Conservation (phyloP, 1,140 invertebrate genomes). For the Papilio helenus region DNA sequence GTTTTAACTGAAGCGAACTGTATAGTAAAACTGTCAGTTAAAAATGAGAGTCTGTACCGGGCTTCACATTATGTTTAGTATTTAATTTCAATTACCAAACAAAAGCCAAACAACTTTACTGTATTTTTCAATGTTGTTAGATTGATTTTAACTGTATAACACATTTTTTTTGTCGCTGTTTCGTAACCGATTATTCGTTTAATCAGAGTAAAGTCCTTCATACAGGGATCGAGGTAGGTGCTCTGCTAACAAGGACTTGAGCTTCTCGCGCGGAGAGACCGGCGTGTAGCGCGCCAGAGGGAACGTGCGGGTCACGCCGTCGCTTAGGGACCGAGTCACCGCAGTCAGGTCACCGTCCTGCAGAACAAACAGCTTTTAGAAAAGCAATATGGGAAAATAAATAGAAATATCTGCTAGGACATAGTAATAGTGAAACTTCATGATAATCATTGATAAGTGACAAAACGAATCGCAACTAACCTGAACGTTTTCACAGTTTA, state of each 20-base stretch:
- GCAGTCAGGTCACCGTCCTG: constrained; percentile 88
- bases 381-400: too few species aligned
- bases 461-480: too few species aligned
- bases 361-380: constrained; percentile 15
- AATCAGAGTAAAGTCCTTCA: constrained; percentile 86
- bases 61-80: too few species aligned
- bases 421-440: too few species aligned
- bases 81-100: background rate
- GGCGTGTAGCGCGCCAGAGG: constrained; percentile 91
- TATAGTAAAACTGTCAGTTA: too few species aligned
- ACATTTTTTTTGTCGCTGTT: background rate
- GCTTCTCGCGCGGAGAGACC: constrained; percentile 88
- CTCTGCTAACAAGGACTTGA: constrained; percentile 90
- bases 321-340: constrained; percentile 87
- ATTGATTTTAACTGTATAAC: background rate
- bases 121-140: background rate
- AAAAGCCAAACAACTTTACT: background rate
- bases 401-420: too few species aligned
- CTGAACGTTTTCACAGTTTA: too few species aligned
- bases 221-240: constrained; percentile 90
- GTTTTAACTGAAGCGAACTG: too few species aligned
- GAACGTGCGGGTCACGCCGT: constrained; percentile 91
- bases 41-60: too few species aligned
- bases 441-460: too few species aligned
- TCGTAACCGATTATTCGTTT: constrained; percentile 45